These are phyloP conservation scores for Sebastes hubbsi DNA, from an alignment of 2,797 vertebrate species.

Conservation along the genomic window DNA sequence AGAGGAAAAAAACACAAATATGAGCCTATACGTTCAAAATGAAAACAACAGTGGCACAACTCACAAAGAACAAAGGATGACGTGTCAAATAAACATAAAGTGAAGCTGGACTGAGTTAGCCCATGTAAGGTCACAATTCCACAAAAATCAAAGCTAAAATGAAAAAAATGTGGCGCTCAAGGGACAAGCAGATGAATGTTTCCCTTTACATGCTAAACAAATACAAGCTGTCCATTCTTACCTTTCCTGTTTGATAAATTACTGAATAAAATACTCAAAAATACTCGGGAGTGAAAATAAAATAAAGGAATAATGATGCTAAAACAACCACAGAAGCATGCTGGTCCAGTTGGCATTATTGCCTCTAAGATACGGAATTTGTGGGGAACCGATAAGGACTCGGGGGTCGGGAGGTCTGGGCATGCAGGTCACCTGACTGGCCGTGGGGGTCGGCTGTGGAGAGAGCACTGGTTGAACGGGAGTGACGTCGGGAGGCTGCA, in stretches of 20 bases:
- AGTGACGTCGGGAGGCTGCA: conserved; percentile 98
- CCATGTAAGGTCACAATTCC: not conserved
- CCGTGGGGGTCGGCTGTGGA: conserved; percentile 95
- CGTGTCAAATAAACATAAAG: not conserved
- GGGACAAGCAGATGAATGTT: conserved; percentile 26
- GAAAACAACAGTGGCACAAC: not conserved
- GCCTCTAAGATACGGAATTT: conserved; percentile 26
- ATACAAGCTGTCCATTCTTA: not conserved
- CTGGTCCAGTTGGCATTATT: conserved; percentile 55
- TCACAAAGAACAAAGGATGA: not conserved
- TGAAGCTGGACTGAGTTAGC: not conserved
- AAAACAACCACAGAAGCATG: conserved; percentile 77
- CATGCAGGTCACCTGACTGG: conserved; percentile 99
- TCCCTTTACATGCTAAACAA: conserved; percentile 12
- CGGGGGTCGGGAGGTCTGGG: conserved; percentile 25
- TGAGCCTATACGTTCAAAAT: not conserved
- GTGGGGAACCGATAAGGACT: not conserved
- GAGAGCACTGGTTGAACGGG: conserved; percentile 99
- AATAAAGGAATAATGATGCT: not conserved
- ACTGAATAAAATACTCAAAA: not conserved
- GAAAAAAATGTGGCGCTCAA: conserved; percentile 3
- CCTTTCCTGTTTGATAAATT: not conserved
- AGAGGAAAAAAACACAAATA: not conserved
- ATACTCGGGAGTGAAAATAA: not conserved
- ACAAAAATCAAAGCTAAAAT: conserved; percentile 6